Evolutionary conservation across 2,888 invertebrate species (phyloP).

Genomic region (Spodoptera littoralis): DNA sequence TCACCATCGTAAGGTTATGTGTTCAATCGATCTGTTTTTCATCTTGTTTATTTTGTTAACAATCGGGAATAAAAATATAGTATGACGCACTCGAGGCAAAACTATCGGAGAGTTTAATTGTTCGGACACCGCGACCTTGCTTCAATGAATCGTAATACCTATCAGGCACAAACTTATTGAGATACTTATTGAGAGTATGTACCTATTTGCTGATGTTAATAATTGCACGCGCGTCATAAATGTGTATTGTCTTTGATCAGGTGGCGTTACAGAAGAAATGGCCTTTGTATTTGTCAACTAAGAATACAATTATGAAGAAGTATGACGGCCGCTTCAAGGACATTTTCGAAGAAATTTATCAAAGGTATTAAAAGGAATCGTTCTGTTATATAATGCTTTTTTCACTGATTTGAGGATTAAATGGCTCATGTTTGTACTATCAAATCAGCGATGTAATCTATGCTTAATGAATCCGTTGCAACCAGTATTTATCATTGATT

Average conservation of each 20-base stretch:
- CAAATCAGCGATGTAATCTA: conserved; percentile 27
- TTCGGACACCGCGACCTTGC: conserved; percentile 33
- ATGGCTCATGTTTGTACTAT: conserved; percentile 8
- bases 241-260: conserved; percentile 66
- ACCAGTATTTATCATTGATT: conserved; percentile 28
- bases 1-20: conserved; percentile 18
- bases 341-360: conserved; percentile 96
- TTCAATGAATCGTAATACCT: conserved; percentile 31
- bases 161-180: conserved; percentile 22
- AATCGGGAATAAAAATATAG: conserved; percentile 15
- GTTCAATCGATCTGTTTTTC: conserved; percentile 16
- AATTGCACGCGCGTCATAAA: conserved; percentile 13
- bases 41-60: conserved; percentile 21
- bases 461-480: conserved; percentile 18
- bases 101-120: conserved; percentile 41
- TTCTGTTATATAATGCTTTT: conserved; percentile 2
- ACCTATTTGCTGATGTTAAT: conserved; percentile 19
- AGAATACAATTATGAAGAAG: conserved; percentile 96
- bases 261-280: conserved; percentile 94
- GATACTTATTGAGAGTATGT: conserved; percentile 17
- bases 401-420: conserved; percentile 36
- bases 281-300: conserved; percentile 97
- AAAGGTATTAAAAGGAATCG: conserved; percentile 86
- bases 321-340: conserved; percentile 98
- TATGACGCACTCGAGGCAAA: conserved; percentile 35